phyloP scores from a whole-genome alignment of 1,140 invertebrate genomes.

The Bactericera cockerelli region DNA sequence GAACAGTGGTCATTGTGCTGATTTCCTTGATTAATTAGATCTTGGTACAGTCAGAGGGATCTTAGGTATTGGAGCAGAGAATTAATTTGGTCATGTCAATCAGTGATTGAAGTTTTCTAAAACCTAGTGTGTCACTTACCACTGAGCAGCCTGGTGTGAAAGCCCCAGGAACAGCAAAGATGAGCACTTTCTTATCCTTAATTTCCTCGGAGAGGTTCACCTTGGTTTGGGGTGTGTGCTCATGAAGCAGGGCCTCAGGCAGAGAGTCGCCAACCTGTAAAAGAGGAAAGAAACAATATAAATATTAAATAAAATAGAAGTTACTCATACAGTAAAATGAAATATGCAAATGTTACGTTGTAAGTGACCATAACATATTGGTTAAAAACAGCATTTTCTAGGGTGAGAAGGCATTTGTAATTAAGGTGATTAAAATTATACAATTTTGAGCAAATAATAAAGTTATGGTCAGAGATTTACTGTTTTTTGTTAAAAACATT shows the following conservation, averaged over 20 bases:
- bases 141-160: slow-evolving; percentile 92
- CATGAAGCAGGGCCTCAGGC: slow-evolving; percentile 63
- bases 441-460: neutral
- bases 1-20: no score
- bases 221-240: slow-evolving; percentile 69
- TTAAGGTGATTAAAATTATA: neutral
- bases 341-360: neutral
- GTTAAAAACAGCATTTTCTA: neutral
- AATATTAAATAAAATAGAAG: neutral
- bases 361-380: neutral
- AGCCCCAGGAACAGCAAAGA: slow-evolving; percentile 86
- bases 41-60: no score
- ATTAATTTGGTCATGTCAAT: no score
- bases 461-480: no score
- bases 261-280: slow-evolving; percentile 66
- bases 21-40: no score
- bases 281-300: no score
- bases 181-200: slow-evolving; percentile 63
- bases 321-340: neutral
- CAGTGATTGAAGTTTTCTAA: no score
- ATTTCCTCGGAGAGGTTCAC: slow-evolving; percentile 61
- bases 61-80: no score
- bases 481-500: no score
- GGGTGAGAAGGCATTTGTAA: neutral
- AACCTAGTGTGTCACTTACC: no score